Conservation (phyloP, 2,888 invertebrate genomes). For the Tillus elongatus region DNA sequence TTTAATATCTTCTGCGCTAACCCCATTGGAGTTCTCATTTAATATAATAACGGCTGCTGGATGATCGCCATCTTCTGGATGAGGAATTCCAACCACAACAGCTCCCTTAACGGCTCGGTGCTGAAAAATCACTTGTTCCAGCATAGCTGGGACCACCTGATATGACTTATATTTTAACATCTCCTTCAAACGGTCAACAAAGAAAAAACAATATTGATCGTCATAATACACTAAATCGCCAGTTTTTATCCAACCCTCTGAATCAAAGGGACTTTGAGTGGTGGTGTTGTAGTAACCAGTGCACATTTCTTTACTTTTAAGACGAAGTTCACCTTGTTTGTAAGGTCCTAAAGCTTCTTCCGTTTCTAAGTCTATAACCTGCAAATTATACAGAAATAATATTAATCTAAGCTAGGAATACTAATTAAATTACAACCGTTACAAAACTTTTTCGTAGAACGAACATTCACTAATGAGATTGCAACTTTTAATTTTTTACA, state of each 20-base stretch:
- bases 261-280: conserved; percentile 37
- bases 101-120: conserved; percentile 67
- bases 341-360: conserved; percentile 42
- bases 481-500: too few relatives aligned
- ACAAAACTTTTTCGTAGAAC: too few relatives aligned
- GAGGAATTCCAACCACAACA: conserved; percentile 69
- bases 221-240: conserved; percentile 46
- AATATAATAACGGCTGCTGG: conserved; percentile 42
- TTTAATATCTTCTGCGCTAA: conserved; percentile 16
- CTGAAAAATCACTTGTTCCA: conserved; percentile 59
- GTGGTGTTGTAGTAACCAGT: conserved; percentile 44
- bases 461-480: too few relatives aligned
- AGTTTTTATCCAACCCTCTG: conserved; percentile 43
- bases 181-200: conserved; percentile 42
- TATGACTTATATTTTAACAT: conserved; percentile 42
- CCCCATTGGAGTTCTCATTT: conserved; percentile 22
- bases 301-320: conserved; percentile 35
- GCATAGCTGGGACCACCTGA: conserved; percentile 64
- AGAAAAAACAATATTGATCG: conserved; percentile 40
- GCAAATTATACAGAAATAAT: too few relatives aligned
- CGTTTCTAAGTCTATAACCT: conserved; percentile 43
- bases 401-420: too few relatives aligned
- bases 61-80: conserved; percentile 59
- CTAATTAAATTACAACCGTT: too few relatives aligned
- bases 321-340: conserved; percentile 45